Evolutionary conservation across 2,113 vertebrate species (phyloP).

Genomic region (Struthidea cinerea): DNA sequence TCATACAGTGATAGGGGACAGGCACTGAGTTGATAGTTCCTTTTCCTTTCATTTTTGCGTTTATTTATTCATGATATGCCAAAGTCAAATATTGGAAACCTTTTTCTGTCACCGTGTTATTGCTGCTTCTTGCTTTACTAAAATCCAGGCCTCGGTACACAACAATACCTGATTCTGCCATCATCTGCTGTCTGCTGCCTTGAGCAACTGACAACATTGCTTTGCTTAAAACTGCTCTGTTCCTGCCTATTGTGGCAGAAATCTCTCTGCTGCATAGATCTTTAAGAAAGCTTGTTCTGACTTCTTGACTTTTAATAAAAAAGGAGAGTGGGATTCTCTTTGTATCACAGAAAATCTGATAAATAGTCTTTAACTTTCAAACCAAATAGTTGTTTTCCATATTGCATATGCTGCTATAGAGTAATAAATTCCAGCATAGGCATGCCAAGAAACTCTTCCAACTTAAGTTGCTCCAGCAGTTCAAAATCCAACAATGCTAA

Average conservation of each 20-base stretch:
- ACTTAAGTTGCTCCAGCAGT: background rate
- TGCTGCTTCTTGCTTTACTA: background rate
- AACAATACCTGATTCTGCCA: background rate
- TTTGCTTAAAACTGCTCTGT: constrained; percentile 11
- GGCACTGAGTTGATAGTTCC: background rate
- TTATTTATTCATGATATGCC: background rate
- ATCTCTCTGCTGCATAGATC: background rate
- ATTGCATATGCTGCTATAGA: background rate
- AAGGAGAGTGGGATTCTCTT: background rate
- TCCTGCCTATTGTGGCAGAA: constrained; percentile 1
- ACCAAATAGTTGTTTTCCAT: background rate
- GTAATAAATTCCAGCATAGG: background rate
- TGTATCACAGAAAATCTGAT: background rate
- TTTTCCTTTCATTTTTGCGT: background rate
- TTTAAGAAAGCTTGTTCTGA: background rate
- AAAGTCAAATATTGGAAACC: background rate
- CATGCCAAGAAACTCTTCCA: background rate
- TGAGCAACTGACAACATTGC: background rate
- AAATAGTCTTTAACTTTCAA: background rate
- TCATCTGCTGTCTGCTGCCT: background rate
- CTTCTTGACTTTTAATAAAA: background rate
- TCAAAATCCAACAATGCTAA: background rate
- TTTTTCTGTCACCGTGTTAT: background rate
- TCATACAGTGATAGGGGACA: background rate
- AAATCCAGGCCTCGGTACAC: background rate